phyloP scores from a whole-genome alignment of 1,140 invertebrate genomes.

The Lepidurus packardi region DNA sequence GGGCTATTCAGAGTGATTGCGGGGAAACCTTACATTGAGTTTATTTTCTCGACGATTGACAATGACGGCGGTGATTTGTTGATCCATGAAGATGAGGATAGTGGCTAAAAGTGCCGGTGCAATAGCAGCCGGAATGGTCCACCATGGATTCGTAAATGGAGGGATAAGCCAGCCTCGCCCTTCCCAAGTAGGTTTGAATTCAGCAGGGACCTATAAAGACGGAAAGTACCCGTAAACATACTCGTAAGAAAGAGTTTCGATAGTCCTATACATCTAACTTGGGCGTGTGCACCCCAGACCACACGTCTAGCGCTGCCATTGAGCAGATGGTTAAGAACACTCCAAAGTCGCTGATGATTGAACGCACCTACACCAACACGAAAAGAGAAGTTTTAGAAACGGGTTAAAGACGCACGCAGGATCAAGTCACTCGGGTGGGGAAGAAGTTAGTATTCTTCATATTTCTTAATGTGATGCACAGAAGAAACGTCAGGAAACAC shows the following conservation, averaged over 20 bases:
- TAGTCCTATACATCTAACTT: constrained; percentile 44
- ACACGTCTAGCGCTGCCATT: constrained; percentile 44
- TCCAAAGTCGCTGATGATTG: constrained; percentile 48
- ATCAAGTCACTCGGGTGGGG: constrained; percentile 38
- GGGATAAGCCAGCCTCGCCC: constrained; percentile 44
- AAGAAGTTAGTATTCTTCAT: constrained; percentile 41
- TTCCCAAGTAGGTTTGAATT: constrained; percentile 42
- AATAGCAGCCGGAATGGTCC: constrained; percentile 37
- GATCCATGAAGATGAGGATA: constrained; percentile 48
- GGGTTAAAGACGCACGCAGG: background rate
- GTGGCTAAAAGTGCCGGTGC: constrained; percentile 44
- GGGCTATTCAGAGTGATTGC: background rate
- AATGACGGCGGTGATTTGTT: constrained; percentile 48
- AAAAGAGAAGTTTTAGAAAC: constrained; percentile 16
- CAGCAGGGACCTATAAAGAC: constrained; percentile 36
- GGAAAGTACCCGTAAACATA: background rate
- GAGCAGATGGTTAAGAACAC: constrained; percentile 49
- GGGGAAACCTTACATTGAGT: constrained; percentile 40
- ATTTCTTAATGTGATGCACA: constrained; percentile 42
- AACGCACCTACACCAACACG: constrained; percentile 41
- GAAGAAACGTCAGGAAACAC: constrained; percentile 44
- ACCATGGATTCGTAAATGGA: constrained; percentile 40
- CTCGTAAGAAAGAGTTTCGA: constrained; percentile 36
- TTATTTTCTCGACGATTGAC: constrained; percentile 49
- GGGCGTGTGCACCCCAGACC: constrained; percentile 45